Evolutionary conservation across 1,140 invertebrate species (phyloP).

Genomic region (Hydropsyche tenuis): DNA sequence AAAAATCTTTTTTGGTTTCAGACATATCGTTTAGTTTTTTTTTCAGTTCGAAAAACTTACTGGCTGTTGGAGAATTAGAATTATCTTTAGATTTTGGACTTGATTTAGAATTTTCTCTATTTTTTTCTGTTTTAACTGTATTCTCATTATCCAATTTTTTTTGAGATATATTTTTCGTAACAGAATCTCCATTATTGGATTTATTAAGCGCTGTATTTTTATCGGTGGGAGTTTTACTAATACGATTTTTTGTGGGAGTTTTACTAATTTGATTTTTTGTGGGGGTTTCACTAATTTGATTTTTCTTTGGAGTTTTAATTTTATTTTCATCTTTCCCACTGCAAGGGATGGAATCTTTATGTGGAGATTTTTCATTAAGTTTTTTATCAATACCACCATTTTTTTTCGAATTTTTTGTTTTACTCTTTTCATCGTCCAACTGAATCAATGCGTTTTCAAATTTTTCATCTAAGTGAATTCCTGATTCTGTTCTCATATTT

Average conservation of each 20-base stretch:
- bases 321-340: too few species aligned
- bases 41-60: not conserved
- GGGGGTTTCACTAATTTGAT: slow-evolving; percentile 1
- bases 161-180: not conserved
- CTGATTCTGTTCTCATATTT: slow-evolving; percentile 59
- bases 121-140: not conserved
- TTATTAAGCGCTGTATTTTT: not conserved
- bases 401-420: slow-evolving; percentile 54
- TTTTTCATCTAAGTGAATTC: slow-evolving; percentile 71
- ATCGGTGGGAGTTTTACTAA: not conserved
- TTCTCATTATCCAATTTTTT: not conserved
- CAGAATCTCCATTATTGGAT: not conserved
- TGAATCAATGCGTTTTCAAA: slow-evolving; percentile 71
- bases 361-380: not conserved
- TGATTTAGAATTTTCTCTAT: not conserved
- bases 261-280: slow-evolving; percentile 45
- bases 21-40: not conserved
- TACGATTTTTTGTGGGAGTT: not conserved
- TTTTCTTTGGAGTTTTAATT: not conserved
- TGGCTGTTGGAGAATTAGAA: not conserved
- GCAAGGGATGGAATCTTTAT: too few species aligned
- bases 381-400: slow-evolving; percentile 43
- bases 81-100: not conserved
- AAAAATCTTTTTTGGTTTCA: slow-evolving; percentile 11
- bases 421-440: slow-evolving; percentile 60